phyloP scores from a whole-genome alignment of 2,797 vertebrate species.

The Clarias pachynema region DNA sequence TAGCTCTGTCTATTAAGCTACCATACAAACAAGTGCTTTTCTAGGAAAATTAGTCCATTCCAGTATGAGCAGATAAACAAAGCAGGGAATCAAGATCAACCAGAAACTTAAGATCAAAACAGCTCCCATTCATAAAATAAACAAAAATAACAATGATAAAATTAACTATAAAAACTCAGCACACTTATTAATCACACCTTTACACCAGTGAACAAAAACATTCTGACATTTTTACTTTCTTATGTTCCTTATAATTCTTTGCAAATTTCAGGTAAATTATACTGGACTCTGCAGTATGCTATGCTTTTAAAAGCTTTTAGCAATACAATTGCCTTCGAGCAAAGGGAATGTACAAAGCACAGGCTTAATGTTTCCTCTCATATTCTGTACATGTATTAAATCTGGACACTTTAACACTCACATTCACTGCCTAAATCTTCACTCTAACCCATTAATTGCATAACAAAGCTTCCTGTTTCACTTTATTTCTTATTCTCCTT shows the following conservation, averaged over 20 bases:
- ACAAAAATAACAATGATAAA: not conserved
- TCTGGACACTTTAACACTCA: not conserved
- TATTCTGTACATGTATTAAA: not conserved
- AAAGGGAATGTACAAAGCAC: not conserved
- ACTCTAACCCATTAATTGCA: not conserved
- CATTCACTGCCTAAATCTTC: not conserved
- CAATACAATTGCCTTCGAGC: not conserved
- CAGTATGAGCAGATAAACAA: not conserved
- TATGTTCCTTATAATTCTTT: not conserved
- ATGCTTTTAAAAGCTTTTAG: not conserved
- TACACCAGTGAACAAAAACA: not conserved
- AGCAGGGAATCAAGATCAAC: not conserved
- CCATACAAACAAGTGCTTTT: not conserved
- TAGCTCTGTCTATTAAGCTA: not conserved
- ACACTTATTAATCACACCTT: not conserved
- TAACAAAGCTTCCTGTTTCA: not conserved
- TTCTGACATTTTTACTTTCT: not conserved
- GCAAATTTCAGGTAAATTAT: not conserved
- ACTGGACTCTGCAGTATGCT: not conserved
- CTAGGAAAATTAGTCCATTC: not conserved
- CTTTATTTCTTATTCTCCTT: not conserved
- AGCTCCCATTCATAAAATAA: not conserved
- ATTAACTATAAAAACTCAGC: not conserved
- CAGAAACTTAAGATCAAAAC: not conserved
- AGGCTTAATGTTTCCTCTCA: not conserved